Evolutionary conservation across 2,113 vertebrate genomes (phyloP).

Genomic region (Aegotheles bennettii): DNA sequence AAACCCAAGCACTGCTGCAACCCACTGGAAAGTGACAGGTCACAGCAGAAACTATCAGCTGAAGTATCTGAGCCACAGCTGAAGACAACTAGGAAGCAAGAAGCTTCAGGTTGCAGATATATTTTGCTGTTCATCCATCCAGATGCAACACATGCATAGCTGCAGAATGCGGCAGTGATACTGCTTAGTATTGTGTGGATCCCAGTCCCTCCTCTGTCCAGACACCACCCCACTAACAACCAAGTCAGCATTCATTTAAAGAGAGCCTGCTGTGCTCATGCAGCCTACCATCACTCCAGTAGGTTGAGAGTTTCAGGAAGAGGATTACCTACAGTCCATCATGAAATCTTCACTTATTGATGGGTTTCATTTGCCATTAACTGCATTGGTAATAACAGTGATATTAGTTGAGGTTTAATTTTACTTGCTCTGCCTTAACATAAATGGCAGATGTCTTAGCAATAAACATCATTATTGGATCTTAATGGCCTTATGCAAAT

Average conservation of each 20-base stretch:
- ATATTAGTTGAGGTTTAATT: neutral
- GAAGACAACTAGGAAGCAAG: neutral
- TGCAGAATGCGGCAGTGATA: neutral
- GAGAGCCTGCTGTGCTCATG: neutral
- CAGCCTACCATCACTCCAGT: neutral
- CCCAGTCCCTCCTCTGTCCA: neutral
- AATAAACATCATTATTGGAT: neutral
- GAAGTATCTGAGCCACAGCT: neutral
- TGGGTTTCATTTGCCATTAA: neutral
- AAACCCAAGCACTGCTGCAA: neutral
- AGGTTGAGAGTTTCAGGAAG: neutral
- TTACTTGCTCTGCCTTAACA: neutral
- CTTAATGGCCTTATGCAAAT: constrained; percentile 4
- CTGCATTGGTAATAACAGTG: neutral
- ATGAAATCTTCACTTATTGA: neutral
- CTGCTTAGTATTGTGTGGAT: rapidly evolving
- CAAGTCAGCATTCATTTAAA: neutral
- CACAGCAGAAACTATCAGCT: neutral
- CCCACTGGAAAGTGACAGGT: neutral
- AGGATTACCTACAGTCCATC: neutral
- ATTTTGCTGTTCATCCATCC: neutral
- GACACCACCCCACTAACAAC: neutral
- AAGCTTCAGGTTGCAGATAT: neutral
- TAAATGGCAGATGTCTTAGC: neutral
- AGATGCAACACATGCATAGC: neutral